Evolutionary conservation across 2,113 vertebrate species (phyloP).

Genomic region (Serilophus lunatus): DNA sequence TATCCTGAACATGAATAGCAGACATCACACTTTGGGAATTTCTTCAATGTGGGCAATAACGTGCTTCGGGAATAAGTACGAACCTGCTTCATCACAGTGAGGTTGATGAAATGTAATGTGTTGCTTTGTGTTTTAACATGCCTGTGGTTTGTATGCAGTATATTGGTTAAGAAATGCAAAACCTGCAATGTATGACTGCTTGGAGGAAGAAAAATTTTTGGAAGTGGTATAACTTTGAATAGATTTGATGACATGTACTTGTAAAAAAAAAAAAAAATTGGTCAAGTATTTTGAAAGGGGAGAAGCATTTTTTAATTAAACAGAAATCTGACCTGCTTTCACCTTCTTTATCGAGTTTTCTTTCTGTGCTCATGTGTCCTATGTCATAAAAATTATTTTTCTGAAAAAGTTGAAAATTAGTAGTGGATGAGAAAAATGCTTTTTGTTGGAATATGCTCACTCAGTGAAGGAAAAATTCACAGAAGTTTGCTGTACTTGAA

Average conservation of each 20-base stretch:
- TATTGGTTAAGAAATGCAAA: background rate
- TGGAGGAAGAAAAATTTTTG: background rate
- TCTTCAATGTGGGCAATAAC: background rate
- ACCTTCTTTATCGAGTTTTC: background rate
- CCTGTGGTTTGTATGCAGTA: background rate
- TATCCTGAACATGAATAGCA: background rate
- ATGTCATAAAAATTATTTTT: background rate
- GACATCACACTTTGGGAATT: background rate
- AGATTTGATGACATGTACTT: background rate
- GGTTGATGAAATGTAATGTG: background rate
- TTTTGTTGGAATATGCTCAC: background rate
- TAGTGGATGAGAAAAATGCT: background rate
- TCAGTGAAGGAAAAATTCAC: background rate
- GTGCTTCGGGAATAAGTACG: background rate
- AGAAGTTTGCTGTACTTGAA: background rate
- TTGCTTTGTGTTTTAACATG: conserved; percentile 19
- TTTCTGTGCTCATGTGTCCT: background rate
- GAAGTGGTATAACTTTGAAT: background rate
- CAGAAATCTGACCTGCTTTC: background rate
- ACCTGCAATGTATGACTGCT: background rate
- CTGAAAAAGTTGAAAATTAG: background rate
- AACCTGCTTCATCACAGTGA: background rate
- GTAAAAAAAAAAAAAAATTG: background rate
- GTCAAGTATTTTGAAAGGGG: background rate
- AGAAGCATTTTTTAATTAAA: background rate